Base-by-base conservation (phyloP, 2,888 invertebrate species). In the Odontocolon sp. region DNA sequence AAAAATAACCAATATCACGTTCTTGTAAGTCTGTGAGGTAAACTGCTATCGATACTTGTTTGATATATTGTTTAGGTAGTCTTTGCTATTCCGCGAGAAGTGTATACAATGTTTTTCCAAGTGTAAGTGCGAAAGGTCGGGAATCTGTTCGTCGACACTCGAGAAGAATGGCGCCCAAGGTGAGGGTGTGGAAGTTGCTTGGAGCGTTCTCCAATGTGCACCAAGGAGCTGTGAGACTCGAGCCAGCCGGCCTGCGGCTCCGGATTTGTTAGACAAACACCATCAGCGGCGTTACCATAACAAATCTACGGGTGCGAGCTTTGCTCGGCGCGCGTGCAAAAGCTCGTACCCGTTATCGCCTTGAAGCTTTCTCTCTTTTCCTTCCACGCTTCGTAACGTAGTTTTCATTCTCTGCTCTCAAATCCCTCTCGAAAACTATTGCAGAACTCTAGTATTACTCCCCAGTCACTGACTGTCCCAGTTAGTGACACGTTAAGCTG, bases 261-360 rank as follows among this genome's bases (percentile, higher is more conserved):
- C 83, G 87, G 87, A 87, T 87, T 87, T 87, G 87, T 84, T 87
- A 84, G 82, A 82, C 84, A 87, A 87, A 87, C 87, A 87, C 84
- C 85, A 85, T 85, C 82, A 75, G 78, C 77, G 81, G 82, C 81
- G 86, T 84, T 86, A 80, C 82, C 81, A 87, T 86, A 87, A 87
- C 87, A 87, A 87, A 87, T 87, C 87, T 74, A 83, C 83, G 79
- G 59, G 77, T 57, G 76, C 78, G 72, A 77, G 79, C 77, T 79
- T 78, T 76, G 54, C 74, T 75, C 74, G 38, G 78, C 74, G 73
- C 73, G 79, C 77, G 80, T 74, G 33, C 45, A 16, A 16, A 26
- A 23, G 42, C 14, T 21, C 18, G 5, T 28, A 11, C 23, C 26
- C 9, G 6, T 14, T 26, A 28, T 4, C 31, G 26, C 28, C 28